Conservation (phyloP, 2,797 vertebrate genomes). For the Numenius phaeopus region DNA sequence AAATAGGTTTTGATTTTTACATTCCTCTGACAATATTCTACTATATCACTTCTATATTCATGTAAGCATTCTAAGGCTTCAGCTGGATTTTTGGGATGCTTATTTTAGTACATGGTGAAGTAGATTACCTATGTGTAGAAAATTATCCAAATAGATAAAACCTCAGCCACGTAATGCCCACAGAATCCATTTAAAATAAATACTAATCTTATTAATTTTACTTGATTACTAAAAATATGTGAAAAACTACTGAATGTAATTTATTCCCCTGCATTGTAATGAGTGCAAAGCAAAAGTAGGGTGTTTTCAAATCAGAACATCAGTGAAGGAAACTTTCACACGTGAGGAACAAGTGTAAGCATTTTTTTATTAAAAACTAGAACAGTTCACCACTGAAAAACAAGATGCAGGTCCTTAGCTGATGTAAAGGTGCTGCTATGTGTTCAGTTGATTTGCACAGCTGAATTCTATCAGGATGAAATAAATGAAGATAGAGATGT, state of each 20-base stretch:
- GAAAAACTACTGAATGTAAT: neutral
- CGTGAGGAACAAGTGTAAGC: neutral
- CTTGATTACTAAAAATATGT: neutral
- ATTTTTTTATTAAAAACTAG: neutral
- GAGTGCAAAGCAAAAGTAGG: neutral
- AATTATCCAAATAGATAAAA: neutral
- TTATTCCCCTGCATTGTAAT: neutral
- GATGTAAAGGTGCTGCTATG: neutral
- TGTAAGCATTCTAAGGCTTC: neutral
- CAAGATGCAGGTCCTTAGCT: neutral
- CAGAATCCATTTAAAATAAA: slow-evolving; percentile 4
- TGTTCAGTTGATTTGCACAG: neutral
- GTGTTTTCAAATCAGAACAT: neutral
- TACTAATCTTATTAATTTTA: neutral
- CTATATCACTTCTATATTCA: neutral
- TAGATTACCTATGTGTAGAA: neutral
- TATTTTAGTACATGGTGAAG: neutral
- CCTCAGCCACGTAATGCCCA: neutral
- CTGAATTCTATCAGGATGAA: neutral
- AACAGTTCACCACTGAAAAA: neutral
- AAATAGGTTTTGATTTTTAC: neutral
- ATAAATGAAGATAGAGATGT: neutral
- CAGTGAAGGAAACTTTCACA: neutral
- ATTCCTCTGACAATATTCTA: neutral
- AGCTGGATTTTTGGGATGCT: neutral